Evolutionary conservation across 92 coral and sea anemone species (phyloP).

Genomic region (Actinostola sp.): DNA sequence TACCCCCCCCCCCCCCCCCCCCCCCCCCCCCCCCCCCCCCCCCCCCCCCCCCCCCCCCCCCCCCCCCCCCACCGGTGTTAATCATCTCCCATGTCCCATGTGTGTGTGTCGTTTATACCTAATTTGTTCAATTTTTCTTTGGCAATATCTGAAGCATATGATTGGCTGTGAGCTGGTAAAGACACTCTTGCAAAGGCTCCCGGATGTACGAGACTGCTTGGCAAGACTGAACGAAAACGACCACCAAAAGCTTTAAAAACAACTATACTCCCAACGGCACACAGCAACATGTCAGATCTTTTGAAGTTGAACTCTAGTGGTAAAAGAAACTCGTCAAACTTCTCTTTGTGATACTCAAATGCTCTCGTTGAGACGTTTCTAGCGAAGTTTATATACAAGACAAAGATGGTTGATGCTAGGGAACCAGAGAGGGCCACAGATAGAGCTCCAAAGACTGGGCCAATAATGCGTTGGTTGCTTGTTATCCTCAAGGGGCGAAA

Average conservation of each 20-base stretch:
- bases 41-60: too few relatives aligned
- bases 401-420: conserved; percentile 65
- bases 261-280: conserved; percentile 50
- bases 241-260: conserved; percentile 83
- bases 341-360: conserved; percentile 6
- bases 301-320: conserved; percentile 22
- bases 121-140: conserved; percentile 55
- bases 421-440: conserved; percentile 70
- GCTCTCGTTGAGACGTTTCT: conserved; percentile 31
- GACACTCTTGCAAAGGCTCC: conserved; percentile 88
- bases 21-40: too few relatives aligned
- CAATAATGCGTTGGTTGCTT: conserved; percentile 52
- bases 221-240: conserved; percentile 72
- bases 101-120: conserved; percentile 60
- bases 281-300: conserved; percentile 44
- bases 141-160: conserved; percentile 66
- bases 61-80: too few relatives aligned
- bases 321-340: conserved; percentile 24
- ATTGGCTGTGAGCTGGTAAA: conserved; percentile 80
- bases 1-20: too few relatives aligned
- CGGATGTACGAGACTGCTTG: conserved; percentile 87
- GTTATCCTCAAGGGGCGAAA: conserved; percentile 86
- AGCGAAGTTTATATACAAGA: conserved; percentile 36
- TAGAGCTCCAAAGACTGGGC: conserved; percentile 61
- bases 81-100: too few relatives aligned